phyloP scores from a whole-genome alignment of 2,797 vertebrate species.

The Cyclura pinguis region DNA sequence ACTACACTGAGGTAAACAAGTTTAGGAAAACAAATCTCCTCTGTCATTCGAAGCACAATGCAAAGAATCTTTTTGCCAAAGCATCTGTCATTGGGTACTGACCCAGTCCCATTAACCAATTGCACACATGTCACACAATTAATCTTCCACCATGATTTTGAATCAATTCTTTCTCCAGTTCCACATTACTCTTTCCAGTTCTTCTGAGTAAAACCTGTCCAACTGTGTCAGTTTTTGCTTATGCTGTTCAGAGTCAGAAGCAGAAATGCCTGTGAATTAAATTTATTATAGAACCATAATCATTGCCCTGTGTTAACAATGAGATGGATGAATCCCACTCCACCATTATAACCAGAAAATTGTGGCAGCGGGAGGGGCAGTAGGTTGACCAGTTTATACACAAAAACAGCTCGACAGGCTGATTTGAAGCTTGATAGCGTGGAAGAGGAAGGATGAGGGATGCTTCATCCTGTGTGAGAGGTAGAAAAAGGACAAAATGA shows the following conservation, averaged over 20 bases:
- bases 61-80: constrained; percentile 69
- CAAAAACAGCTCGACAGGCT: not conserved
- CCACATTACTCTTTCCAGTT: constrained; percentile 70
- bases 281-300: constrained; percentile 55
- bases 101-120: constrained; percentile 78
- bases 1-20: constrained; percentile 7
- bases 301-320: not conserved
- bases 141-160: constrained; percentile 74
- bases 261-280: constrained; percentile 64
- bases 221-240: constrained; percentile 64
- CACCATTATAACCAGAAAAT: not conserved
- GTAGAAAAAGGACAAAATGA: too few species aligned
- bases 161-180: constrained; percentile 68
- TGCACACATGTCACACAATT: constrained; percentile 77
- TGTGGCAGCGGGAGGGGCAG: too few species aligned
- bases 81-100: constrained; percentile 70
- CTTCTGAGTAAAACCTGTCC: constrained; percentile 62
- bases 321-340: not conserved
- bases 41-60: not conserved
- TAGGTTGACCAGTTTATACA: too few species aligned
- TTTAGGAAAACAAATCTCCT: constrained; percentile 6
- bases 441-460: too few species aligned
- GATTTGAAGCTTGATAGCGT: too few species aligned
- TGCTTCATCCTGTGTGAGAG: too few species aligned
- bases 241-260: constrained; percentile 47